Base-by-base conservation (phyloP, 2,797 vertebrate genomes). In the Varecia variegata region DNA sequence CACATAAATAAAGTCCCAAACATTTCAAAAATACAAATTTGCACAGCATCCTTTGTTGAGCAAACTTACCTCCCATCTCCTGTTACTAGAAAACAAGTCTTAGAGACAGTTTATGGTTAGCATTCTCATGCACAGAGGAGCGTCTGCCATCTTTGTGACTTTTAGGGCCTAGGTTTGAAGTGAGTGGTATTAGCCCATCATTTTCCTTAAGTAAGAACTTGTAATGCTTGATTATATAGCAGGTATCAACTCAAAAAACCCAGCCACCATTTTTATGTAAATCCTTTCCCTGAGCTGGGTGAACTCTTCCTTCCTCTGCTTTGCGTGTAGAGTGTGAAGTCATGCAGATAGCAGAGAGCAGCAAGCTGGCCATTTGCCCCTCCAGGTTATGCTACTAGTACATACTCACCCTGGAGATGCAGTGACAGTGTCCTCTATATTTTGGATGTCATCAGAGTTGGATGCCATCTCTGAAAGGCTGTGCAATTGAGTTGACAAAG, bases 401-500 rank as follows among this genome's bases (percentile, higher is more conserved):
- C 23, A n/a, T 13, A 0, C 70, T n/a, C 80, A 27, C 6, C 95
- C 90, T 90, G 45, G 35, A 91, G 92, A 50, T 18, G 0, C 25
- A n/a, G 74, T 93, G 93, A 96, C 86, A 90, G 83, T 93, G 56
- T 20, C 56, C 90, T 88, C 3, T 74, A 21, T 84, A 86, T 96
- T 96, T 95, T 81, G 88, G 96, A 56, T 97, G 95, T 98, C 95
- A 70, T 45, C 60, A 67, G 83, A 88, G 79, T 97, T 47, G 92
- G 96, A 93, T 98, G 81, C 94, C 68, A 38, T 80, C 71, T 97
- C 52, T 93, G 92, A 96, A 97, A 96, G 81, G 93, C 87, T 93
- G 68, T 93, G 82, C 93, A 95, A 81, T 93, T 96, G 95, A 96
- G 0, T 93, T 98, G 96, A 97, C 95, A 97, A 95, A 96, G 92